These are phyloP conservation scores for Anodontia alba DNA, from an alignment of 2,888 invertebrate genomes.

Conservation along the genomic window DNA sequence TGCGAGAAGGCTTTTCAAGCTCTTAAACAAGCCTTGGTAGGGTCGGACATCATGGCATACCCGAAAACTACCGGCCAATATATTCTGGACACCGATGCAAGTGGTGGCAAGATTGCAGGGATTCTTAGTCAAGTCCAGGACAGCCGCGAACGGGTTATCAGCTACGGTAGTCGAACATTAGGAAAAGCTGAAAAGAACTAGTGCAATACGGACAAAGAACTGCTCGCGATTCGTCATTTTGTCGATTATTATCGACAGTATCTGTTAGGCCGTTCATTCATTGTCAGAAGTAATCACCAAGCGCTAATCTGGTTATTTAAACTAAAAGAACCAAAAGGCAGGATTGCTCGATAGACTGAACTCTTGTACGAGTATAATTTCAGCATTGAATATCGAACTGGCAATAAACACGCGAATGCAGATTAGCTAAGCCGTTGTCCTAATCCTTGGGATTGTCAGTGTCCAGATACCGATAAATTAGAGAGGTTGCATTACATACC, in stretches of 20 bases:
- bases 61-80: slow-evolving; percentile 38
- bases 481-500: slow-evolving; percentile 3
- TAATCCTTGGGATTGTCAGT: slow-evolving; percentile 13
- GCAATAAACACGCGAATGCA: slow-evolving; percentile 37
- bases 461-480: neutral
- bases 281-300: slow-evolving; percentile 41
- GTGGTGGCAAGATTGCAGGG: slow-evolving; percentile 40
- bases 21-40: slow-evolving; percentile 38
- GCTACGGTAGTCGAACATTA: slow-evolving; percentile 53
- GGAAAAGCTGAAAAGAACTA: slow-evolving; percentile 45
- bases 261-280: slow-evolving; percentile 29
- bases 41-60: slow-evolving; percentile 50
- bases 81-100: slow-evolving; percentile 58
- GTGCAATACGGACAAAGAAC: slow-evolving; percentile 39
- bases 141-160: slow-evolving; percentile 46
- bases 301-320: slow-evolving; percentile 36
- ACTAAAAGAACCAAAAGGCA: slow-evolving; percentile 39
- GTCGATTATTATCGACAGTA: slow-evolving; percentile 44
- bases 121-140: slow-evolving; percentile 54
- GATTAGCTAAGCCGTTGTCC: slow-evolving; percentile 32
- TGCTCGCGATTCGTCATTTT: slow-evolving; percentile 31
- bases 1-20: slow-evolving; percentile 35
- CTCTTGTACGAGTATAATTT: slow-evolving; percentile 35
- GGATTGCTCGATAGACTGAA: slow-evolving; percentile 42
- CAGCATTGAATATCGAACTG: slow-evolving; percentile 29